Evolutionary conservation across 2,797 vertebrate species (phyloP).

Genomic region (Limnodromus scolopaceus): DNA sequence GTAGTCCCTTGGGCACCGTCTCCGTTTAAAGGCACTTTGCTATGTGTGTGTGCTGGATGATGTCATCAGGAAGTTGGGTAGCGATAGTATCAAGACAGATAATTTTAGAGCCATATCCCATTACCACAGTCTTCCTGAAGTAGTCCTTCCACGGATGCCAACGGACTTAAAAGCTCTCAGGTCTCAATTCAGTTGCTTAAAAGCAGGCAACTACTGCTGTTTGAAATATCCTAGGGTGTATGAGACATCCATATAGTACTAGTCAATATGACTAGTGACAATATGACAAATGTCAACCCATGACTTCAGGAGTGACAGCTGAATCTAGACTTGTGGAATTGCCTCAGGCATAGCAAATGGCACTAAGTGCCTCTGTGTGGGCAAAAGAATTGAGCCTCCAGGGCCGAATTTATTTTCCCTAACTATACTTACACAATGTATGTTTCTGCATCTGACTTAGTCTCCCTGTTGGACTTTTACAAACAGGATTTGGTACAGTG

Average conservation of each 20-base stretch:
- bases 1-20: background rate
- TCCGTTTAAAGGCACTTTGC: background rate
- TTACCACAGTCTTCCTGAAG: background rate
- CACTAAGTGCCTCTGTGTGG: background rate
- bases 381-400: background rate
- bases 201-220: background rate
- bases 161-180: background rate
- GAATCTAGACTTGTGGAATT: background rate
- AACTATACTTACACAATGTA: background rate
- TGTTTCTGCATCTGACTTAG: background rate
- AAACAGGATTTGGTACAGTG: background rate
- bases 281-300: no score
- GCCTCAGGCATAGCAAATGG: background rate
- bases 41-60: background rate
- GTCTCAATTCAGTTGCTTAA: background rate
- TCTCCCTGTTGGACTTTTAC: background rate
- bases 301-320: background rate
- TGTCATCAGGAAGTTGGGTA: background rate
- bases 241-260: background rate
- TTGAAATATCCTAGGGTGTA: background rate
- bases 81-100: background rate
- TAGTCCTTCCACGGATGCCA: background rate
- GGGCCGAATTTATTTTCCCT: background rate
- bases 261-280: background rate
- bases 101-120: background rate